Base-by-base conservation (phyloP, 2,888 invertebrate genomes). In the Oegoconia quadripuncta region DNA sequence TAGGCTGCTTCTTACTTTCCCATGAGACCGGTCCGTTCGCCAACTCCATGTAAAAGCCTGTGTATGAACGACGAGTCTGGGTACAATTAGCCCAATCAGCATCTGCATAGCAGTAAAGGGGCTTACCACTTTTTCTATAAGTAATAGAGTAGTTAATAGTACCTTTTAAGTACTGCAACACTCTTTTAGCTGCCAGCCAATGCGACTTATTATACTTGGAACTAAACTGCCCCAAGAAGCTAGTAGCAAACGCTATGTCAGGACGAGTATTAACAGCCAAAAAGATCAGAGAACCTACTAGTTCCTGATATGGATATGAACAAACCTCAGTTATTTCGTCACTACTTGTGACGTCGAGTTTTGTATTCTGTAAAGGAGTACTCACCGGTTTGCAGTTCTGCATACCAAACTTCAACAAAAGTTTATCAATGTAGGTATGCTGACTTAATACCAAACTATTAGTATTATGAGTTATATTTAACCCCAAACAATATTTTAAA, bases 281-380 rank as follows among this genome's bases (percentile, higher is more conserved):
- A 20, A 20, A 39, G 28, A 34, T 36, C 2, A 41, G 14, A 18
- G 28, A 20, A n/a, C 39, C 39, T 16, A 39, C 27, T 1, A 39
- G 22, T 12, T 39, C 28, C 28, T 27, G 35, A 28, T 35, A 35
- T 9, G 35, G 35, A 18, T 17, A 35, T 9, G 23, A 13, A 25
- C 11, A 4, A 9, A 9, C 11, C 16, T 16, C 12, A 28, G 9
- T n/a, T 17, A 20, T 11, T 14, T 12, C 12, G 9, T 34, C 23
- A 13, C 27, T 20, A n/a, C n/a, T n/a, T n/a, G n/a, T n/a, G 15
- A 34, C 14, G 8, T 39, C 32, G 8, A 39, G 16, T 17, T 37
- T 41, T 3, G 12, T 22, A 12, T 41, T 31, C n/a, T n/a, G n/a
- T 5, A 41, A 35, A 12, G 41, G 41, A 28, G 37, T 34, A n/a